Conservation (phyloP, 2,888 invertebrate species). For the Drosophila mettleri region DNA sequence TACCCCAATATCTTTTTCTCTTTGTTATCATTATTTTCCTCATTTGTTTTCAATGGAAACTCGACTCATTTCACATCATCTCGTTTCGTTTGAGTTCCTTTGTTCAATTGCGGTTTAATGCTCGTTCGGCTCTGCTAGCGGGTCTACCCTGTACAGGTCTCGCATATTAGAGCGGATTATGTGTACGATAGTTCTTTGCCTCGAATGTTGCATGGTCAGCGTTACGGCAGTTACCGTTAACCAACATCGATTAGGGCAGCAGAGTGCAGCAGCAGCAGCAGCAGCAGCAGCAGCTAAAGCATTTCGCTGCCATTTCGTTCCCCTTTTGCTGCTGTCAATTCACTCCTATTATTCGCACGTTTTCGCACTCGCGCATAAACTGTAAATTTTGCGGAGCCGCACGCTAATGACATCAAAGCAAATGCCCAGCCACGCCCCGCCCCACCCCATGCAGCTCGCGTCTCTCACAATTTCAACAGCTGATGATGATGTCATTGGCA, state of each 20-base stretch:
- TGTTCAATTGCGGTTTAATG: conserved; percentile 35
- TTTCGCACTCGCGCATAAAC: conserved; percentile 36
- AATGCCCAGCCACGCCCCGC: conserved; percentile 1
- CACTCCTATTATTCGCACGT: conserved; percentile 3
- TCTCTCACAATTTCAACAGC: background rate
- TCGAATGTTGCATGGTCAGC: conserved; percentile 43
- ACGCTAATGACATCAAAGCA: conserved; percentile 58
- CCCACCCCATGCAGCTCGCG: background rate
- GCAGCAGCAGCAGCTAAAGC: conserved; percentile 10
- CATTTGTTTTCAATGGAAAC: conserved; percentile 30
- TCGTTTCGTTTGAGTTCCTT: background rate
- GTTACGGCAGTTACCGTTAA: conserved; percentile 38
- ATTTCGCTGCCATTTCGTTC: conserved; percentile 1
- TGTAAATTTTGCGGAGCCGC: conserved; percentile 44
- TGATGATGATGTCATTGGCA: conserved; percentile 60
- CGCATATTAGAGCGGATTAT: conserved; percentile 39
- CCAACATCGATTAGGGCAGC: conserved; percentile 52
- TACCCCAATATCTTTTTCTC: too few relatives aligned
- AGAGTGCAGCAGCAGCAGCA: conserved; percentile 11
- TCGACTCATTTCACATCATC: conserved; percentile 14
- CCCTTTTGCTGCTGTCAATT: conserved; percentile 3
- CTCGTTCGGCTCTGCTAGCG: conserved; percentile 13
- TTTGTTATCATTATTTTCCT: too few relatives aligned
- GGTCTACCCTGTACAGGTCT: conserved; percentile 15
- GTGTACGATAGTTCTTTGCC: conserved; percentile 3